phyloP scores from a whole-genome alignment of 1,140 invertebrate genomes.

The Drosophila bipectinata region DNA sequence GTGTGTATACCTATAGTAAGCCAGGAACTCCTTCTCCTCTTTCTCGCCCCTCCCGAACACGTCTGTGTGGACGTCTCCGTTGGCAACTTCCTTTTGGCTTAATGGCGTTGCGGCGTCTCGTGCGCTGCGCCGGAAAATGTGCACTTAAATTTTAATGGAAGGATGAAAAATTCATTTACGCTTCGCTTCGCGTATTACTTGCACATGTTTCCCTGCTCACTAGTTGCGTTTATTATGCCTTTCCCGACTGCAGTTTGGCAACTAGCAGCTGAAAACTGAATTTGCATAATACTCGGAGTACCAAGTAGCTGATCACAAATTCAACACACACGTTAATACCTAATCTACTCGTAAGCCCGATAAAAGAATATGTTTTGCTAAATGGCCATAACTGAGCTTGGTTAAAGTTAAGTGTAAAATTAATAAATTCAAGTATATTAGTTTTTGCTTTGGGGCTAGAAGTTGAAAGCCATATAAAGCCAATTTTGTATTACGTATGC shows the following conservation, averaged over 20 bases:
- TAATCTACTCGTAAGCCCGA: conserved; percentile 8
- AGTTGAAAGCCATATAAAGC: not conserved
- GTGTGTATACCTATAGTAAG: conserved; percentile 3
- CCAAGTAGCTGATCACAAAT: conserved; percentile 26
- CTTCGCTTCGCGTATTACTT: conserved; percentile 71
- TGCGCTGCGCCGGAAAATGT: conserved; percentile 79
- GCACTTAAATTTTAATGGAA: conserved; percentile 82
- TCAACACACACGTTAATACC: conserved; percentile 47
- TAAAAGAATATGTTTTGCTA: conserved; percentile 10
- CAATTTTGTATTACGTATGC: not conserved
- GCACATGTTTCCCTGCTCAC: conserved; percentile 71
- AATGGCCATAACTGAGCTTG: not conserved
- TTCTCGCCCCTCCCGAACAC: not conserved
- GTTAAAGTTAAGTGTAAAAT: not conserved
- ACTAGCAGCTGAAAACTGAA: conserved; percentile 4
- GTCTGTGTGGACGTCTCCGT: conserved; percentile 31
- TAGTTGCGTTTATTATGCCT: conserved; percentile 47
- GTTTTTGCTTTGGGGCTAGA: not conserved
- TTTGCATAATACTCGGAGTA: conserved; percentile 27
- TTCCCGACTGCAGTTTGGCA: conserved; percentile 30
- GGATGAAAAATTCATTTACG: conserved; percentile 83
- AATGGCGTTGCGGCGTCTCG: conserved; percentile 58
- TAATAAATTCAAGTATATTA: not conserved
- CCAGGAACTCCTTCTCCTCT: not conserved
- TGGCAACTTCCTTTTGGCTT: conserved; percentile 46